These are phyloP conservation scores for Tortrix viridana DNA, from an alignment of 2,888 invertebrate genomes.

Conservation along the genomic window DNA sequence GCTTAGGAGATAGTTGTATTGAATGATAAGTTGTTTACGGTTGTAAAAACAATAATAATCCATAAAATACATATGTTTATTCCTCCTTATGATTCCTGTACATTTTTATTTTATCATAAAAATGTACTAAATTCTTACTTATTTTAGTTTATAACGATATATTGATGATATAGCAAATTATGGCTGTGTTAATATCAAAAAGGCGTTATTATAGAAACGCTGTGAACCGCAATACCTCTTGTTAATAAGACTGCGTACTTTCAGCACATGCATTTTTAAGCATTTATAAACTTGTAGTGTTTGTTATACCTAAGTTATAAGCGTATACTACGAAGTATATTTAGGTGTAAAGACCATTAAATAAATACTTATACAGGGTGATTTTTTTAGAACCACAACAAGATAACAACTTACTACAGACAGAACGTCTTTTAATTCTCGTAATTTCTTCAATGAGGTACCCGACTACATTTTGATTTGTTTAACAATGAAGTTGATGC, in stretches of 20 bases:
- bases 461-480: too few relatives aligned
- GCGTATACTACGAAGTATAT: constrained; percentile 9
- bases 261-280: constrained; percentile 60
- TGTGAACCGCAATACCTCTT: constrained; percentile 79
- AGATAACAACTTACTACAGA: neutral
- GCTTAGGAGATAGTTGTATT: constrained; percentile 59
- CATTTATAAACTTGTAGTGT: constrained; percentile 39
- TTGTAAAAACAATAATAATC: constrained; percentile 13
- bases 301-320: constrained; percentile 5
- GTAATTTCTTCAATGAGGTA: too few relatives aligned
- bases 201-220: constrained; percentile 70
- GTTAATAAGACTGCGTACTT: constrained; percentile 69
- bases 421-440: too few relatives aligned
- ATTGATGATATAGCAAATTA: constrained; percentile 59
- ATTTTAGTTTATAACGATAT: constrained; percentile 48
- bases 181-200: constrained; percentile 83
- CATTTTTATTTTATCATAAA: constrained; percentile 18
- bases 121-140: constrained; percentile 41
- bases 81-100: constrained; percentile 38
- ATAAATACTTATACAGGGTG: constrained; percentile 1
- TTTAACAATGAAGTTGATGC: too few relatives aligned
- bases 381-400: neutral
- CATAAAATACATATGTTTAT: constrained; percentile 46
- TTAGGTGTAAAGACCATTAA: constrained; percentile 10
- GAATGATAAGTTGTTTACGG: constrained; percentile 53